A percentile compares a stretch with the other conserved stretches of the same genome.
Evolutionary conservation across 2,113 vertebrate genomes (phyloP).

Genomic region (Peucedramus taeniatus): DNA sequence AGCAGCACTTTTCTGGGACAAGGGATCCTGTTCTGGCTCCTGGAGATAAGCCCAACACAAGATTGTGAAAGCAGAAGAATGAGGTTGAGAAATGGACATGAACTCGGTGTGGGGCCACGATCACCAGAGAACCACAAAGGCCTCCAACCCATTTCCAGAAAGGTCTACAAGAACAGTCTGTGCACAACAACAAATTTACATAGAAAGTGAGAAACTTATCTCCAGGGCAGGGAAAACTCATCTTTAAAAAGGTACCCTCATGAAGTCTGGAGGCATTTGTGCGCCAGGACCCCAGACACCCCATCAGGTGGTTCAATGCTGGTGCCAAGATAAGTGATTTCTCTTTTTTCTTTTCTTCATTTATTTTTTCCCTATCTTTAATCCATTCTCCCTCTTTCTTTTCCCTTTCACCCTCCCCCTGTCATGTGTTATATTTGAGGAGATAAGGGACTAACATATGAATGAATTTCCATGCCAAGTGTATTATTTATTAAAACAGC

Average conservation of each 20-base stretch:
- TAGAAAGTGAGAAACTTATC: neutral
- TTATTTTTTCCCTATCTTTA: neutral
- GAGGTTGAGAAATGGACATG: neutral
- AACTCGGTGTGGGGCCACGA: neutral
- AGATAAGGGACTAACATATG: rapidly evolving
- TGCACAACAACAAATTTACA: neutral
- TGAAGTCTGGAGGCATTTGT: neutral
- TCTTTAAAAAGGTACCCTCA: neutral
- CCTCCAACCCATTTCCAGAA: neutral
- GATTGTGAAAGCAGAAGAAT: neutral
- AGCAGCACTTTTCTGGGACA: neutral
- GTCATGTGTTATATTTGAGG: rapidly evolving
- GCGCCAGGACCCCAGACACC: rapidly evolving
- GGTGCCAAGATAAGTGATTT: neutral
- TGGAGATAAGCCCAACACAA: neutral
- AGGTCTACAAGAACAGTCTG: neutral
- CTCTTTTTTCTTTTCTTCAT: neutral
- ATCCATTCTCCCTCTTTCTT: neutral
- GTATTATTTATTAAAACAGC: neutral
- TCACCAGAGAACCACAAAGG: neutral
- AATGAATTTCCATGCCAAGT: rapidly evolving
- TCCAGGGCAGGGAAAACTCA: neutral
- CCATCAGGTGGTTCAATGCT: too few relatives aligned
- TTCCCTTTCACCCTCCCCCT: neutral
- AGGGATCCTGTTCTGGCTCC: neutral